A percentile compares a stretch with the other conserved stretches of the same genome.
These are phyloP conservation scores for Ptiloglossa arizonensis DNA, from an alignment of 1,140 invertebrate species.

Conservation along the genomic window DNA sequence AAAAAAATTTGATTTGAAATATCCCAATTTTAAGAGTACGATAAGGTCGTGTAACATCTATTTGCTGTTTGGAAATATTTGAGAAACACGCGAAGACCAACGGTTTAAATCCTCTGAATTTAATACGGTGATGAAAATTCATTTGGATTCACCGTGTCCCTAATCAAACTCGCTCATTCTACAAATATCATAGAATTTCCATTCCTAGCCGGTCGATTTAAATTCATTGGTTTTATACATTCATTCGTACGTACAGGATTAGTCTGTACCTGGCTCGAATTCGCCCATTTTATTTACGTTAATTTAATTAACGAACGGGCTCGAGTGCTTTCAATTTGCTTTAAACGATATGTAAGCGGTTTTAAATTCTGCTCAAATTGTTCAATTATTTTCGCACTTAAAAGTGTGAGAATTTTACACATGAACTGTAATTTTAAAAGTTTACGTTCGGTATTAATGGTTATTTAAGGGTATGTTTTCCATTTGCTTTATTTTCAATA, in stretches of 20 bases:
- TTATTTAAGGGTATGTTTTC: neutral
- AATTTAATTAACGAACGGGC: conserved; percentile 24
- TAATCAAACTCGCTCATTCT: neutral
- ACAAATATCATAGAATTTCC: neutral
- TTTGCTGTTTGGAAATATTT: too few relatives aligned
- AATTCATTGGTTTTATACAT: conserved; percentile 36
- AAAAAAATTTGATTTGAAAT: too few relatives aligned
- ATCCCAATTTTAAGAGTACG: too few relatives aligned
- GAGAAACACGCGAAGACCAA: too few relatives aligned
- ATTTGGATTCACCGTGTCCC: neutral
- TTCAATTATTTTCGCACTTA: neutral
- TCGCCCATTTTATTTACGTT: conserved; percentile 5
- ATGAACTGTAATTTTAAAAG: neutral
- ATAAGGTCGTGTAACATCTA: too few relatives aligned
- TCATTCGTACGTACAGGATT: neutral
- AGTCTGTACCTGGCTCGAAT: neutral
- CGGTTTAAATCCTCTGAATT: neutral
- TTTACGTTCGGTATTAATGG: neutral
- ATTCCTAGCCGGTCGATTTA: neutral
- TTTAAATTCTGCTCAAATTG: conserved; percentile 9
- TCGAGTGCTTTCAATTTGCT: conserved; percentile 4
- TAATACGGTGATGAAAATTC: neutral
- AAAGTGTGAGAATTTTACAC: neutral
- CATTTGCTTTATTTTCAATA: too few relatives aligned
- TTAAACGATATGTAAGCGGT: conserved; percentile 13